Percentiles rank a stretch among this genome's conserved stretches.
These are phyloP conservation scores for Onychomys torridus DNA, from an alignment of 2,797 vertebrate species.

Conservation along the genomic window DNA sequence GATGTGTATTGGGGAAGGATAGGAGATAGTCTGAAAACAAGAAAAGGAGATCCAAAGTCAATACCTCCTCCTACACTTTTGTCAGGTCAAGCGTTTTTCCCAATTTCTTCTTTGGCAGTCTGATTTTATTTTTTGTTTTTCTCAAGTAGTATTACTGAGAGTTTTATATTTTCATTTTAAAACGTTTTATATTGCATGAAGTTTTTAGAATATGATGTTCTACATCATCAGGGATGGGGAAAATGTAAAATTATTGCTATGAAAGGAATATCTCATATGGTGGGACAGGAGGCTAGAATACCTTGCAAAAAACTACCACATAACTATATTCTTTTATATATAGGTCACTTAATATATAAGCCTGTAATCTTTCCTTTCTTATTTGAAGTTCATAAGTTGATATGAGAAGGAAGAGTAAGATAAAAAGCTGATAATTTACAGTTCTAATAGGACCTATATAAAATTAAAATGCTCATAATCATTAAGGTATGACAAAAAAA, in stretches of 20 bases:
- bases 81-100: not conserved
- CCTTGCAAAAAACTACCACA: not conserved
- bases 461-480: not conserved
- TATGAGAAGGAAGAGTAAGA: not conserved
- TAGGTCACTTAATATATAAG: not conserved
- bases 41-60: not conserved
- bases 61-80: too few relatives aligned
- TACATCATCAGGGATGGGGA: not conserved
- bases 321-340: not conserved
- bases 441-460: not conserved
- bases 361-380: not conserved
- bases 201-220: not conserved
- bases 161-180: not conserved
- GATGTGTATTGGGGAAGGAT: too few relatives aligned
- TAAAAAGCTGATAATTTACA: not conserved
- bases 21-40: rapidly evolving
- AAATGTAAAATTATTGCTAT: not conserved
- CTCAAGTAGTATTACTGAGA: not conserved
- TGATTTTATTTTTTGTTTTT: not conserved
- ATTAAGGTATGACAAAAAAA: not conserved
- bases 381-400: not conserved
- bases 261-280: not conserved
- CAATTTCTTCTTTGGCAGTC: not conserved
- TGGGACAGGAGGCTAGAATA: not conserved
- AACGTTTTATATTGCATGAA: not conserved